These are phyloP conservation scores for Globodera rostochiensis DNA, from an alignment of 1,140 invertebrate genomes.

Conservation along the genomic window DNA sequence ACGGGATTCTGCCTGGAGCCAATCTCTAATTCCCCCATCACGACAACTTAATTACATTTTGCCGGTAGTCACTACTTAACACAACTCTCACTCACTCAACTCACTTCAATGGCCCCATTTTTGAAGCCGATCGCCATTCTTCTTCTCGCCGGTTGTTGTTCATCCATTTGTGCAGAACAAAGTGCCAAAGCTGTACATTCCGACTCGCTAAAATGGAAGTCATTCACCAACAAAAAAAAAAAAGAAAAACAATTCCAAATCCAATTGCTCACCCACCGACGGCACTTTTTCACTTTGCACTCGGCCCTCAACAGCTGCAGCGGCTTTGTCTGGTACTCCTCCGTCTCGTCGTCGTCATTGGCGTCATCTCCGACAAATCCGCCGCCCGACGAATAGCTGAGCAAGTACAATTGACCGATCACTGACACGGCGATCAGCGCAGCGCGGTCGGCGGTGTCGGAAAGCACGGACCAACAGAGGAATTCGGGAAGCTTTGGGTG, in stretches of 20 bases:
- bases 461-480: slow-evolving; percentile 18
- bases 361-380: not conserved
- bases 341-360: not conserved
- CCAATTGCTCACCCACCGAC: not conserved
- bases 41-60: no score
- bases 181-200: slow-evolving; percentile 15
- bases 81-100: no score
- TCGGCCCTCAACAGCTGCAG: not conserved
- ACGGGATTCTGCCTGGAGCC: no score
- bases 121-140: slow-evolving; percentile 21
- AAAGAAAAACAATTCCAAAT: not conserved
- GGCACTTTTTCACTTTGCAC: slow-evolving; percentile 18
- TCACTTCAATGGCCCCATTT: slow-evolving; percentile 16
- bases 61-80: no score
- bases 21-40: no score
- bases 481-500: slow-evolving; percentile 21
- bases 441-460: not conserved
- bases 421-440: slow-evolving; percentile 25
- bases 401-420: slow-evolving; percentile 27
- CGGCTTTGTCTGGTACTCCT: not conserved
- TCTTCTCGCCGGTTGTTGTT: not conserved
- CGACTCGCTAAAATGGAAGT: slow-evolving; percentile 10
- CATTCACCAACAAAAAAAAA: not conserved
- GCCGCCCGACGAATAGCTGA: not conserved
- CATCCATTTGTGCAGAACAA: not conserved